Conservation (phyloP, 2,113 vertebrate species). For the Psittacus erithacus region DNA sequence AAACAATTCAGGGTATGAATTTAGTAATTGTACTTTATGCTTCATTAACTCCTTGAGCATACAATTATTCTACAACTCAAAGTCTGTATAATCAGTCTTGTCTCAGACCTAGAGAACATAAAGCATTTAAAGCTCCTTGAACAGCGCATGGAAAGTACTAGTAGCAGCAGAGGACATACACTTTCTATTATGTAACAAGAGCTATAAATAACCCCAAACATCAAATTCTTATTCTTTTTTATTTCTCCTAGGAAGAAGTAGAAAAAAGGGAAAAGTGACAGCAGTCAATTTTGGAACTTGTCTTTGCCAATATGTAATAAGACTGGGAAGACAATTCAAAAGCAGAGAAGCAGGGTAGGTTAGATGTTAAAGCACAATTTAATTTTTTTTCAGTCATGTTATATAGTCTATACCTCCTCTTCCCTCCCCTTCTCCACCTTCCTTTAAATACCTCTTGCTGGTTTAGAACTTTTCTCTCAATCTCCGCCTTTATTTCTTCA, state of each 20-base stretch:
- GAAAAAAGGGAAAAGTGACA: not conserved
- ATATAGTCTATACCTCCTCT: not conserved
- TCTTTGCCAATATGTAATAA: not conserved
- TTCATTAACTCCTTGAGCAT: constrained; percentile 2
- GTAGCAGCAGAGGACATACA: not conserved
- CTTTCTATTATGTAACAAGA: not conserved
- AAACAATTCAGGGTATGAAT: not conserved
- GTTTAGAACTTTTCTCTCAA: not conserved
- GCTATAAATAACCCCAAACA: not conserved
- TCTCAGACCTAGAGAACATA: not conserved
- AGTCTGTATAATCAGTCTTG: not conserved
- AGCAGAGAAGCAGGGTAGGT: not conserved
- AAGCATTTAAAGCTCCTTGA: constrained; percentile 1
- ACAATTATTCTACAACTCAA: not conserved
- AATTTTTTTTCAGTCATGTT: not conserved
- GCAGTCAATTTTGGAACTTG: not conserved
- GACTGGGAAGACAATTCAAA: not conserved
- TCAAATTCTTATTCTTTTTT: not conserved
- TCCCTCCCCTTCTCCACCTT: not conserved
- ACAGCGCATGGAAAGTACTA: not conserved
- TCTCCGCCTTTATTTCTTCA: not conserved
- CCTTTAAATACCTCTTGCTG: not conserved
- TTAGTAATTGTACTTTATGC: not conserved
- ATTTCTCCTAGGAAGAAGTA: not conserved
- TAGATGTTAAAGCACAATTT: not conserved